Evolutionary conservation across 2,113 vertebrate species (phyloP), one percentile per base, ranked within the genome.

Genomic region (Miniopterus natalensis): DNA sequence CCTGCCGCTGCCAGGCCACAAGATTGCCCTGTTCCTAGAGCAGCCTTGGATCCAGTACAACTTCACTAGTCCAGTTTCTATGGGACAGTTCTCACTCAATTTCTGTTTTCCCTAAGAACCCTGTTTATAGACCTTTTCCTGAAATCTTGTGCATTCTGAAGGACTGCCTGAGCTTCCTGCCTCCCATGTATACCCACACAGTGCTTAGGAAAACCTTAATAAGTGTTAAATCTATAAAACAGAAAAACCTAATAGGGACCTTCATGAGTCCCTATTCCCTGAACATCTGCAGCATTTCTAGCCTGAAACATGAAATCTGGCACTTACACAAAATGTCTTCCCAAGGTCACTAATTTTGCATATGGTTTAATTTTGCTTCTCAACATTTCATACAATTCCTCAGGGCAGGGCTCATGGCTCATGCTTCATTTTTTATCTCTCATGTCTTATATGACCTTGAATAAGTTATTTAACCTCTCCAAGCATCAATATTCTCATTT

Each of bases 331-430:
- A 27, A 70, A 42, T 17, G 45, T 87, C 51, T 84, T 36, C 36
- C 47, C 51, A 89, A 84, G 63, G 77, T 71, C 73, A 78, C 53
- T 80, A 6, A 31, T 63, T 87, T 70, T 94, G 80, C 70, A 31
- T 21, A 4, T 36, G 12, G 14, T 84, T 94, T 61, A 47, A 42
- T 94, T 96, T 92, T 92, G 31, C 65, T 92, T 84, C 45, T n/a
- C 40, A n/a, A 45, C 1, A 70, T 14, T 75, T 71, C 70, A 70
- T 55, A 51, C 2, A 70, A 51, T 42, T 95, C 83, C 65, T 90
- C 55, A 31, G 66, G 59, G 23, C 65, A 93, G 40, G 71, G 11
- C 31, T 45, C 42, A 4, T 15, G 57, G 45, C 8, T 92, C 40
- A 1, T 31, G 14, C 71, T 94, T 92, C 14, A 12, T 47, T 83